Conservation (phyloP, 2,888 invertebrate species). For the Belgica antarctica region DNA sequence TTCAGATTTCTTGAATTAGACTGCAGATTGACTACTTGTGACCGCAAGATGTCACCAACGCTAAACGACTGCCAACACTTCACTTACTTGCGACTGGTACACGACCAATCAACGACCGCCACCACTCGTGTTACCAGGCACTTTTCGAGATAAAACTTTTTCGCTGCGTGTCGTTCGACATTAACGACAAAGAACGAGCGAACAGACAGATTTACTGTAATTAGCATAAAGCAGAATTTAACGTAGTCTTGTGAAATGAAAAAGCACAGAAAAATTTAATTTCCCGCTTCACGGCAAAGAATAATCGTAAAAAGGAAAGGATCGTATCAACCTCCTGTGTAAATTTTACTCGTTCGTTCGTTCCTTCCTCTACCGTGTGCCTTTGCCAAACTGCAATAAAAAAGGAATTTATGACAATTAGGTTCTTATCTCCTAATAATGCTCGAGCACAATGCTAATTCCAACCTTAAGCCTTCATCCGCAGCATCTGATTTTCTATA, state of each 20-base stretch:
- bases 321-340: not conserved
- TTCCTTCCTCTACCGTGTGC: too few species aligned
- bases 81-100: too few species aligned
- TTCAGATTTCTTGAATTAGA: too few species aligned
- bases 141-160: too few species aligned
- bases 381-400: conserved; percentile 30
- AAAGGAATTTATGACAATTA: conserved; percentile 36
- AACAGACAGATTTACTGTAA: not conserved
- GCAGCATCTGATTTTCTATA: conserved; percentile 1
- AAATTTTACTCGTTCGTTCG: not conserved
- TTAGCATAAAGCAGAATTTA: conserved; percentile 35
- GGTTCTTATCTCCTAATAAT: conserved; percentile 32
- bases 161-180: not conserved
- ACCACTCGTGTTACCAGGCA: conserved; percentile 1
- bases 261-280: not conserved
- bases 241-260: conserved; percentile 11
- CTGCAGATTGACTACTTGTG: too few species aligned
- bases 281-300: too few species aligned
- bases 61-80: too few species aligned
- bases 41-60: too few species aligned
- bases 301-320: conserved; percentile 5
- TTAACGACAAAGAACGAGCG: not conserved
- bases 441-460: conserved; percentile 32
- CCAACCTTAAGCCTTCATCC: conserved; percentile 38
- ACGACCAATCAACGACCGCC: too few species aligned